phyloP scores from a whole-genome alignment of 2,113 vertebrate genomes.

The Ciconia stormi region DNA sequence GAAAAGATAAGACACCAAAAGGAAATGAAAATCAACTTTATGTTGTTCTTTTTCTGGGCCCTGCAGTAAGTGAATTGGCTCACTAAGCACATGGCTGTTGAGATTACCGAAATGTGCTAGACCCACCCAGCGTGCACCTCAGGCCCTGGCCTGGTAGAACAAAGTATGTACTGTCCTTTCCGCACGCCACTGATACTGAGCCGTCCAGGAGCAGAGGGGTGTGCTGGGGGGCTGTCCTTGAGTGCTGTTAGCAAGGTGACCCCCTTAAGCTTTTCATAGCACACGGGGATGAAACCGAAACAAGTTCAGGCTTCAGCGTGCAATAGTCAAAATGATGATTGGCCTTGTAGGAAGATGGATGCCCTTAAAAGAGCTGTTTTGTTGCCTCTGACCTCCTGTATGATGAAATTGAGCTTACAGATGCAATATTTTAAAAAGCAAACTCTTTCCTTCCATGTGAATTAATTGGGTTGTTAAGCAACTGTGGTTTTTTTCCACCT shows the following conservation, averaged over 20 bases:
- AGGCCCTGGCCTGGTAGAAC: not conserved
- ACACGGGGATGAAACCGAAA: not conserved
- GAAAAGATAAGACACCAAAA: not conserved
- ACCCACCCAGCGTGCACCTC: not conserved
- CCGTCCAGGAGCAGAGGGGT: not conserved
- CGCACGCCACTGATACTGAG: not conserved
- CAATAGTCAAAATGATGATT: constrained; percentile 19
- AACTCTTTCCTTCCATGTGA: constrained; percentile 12
- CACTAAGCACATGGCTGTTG: not conserved
- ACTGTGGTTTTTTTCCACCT: constrained; percentile 61
- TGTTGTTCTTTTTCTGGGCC: not conserved
- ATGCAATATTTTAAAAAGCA: constrained; percentile 11
- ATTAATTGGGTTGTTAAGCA: not conserved
- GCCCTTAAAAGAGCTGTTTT: constrained; percentile 3
- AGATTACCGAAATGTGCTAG: not conserved
- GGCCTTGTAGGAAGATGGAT: not conserved
- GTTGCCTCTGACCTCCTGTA: not conserved
- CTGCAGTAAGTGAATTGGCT: not conserved
- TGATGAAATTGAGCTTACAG: constrained; percentile 31
- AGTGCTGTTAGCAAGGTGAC: not conserved
- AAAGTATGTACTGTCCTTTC: not conserved
- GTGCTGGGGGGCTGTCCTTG: not conserved
- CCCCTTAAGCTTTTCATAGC: not conserved
- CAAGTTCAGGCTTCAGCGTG: constrained; percentile 23
- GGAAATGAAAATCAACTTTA: not conserved